These are phyloP conservation scores for Zosterops borbonicus DNA, from an alignment of 2,113 vertebrate species.

Conservation along the genomic window DNA sequence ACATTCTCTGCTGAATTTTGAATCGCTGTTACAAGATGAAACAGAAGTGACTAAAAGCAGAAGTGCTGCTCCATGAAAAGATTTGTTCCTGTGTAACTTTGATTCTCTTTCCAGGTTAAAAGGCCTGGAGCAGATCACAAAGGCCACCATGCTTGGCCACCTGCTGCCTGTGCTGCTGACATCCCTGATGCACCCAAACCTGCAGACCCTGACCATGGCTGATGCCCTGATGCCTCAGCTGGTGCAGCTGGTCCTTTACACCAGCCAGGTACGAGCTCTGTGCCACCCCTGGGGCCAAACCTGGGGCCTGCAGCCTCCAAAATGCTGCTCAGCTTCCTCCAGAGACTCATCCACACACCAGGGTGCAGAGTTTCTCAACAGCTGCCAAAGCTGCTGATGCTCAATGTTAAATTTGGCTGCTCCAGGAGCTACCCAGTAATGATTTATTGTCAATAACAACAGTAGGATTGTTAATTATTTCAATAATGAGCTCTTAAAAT, in stretches of 20 bases:
- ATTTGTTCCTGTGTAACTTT: not conserved
- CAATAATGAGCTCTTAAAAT: not conserved
- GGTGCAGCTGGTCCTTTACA: constrained; percentile 96
- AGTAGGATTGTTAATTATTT: not conserved
- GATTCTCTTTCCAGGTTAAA: constrained; percentile 82
- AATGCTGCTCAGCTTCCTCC: not conserved
- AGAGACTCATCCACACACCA: not conserved
- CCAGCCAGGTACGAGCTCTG: constrained; percentile 85
- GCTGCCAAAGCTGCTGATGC: not conserved
- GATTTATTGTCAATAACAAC: not conserved
- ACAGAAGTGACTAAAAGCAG: not conserved
- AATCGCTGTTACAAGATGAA: not conserved
- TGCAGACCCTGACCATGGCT: constrained; percentile 92
- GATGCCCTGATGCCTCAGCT: constrained; percentile 97
- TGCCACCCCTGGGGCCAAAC: not conserved
- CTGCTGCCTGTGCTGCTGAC: constrained; percentile 93
- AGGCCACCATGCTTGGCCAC: constrained; percentile 97
- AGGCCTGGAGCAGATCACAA: constrained; percentile 95
- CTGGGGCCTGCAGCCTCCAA: not conserved
- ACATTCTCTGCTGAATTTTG: not conserved
- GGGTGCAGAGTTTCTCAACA: not conserved
- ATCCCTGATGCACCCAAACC: constrained; percentile 96
- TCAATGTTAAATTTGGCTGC: not conserved
- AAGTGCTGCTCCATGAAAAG: not conserved
- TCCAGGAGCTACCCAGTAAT: not conserved